phyloP scores from a whole-genome alignment of 2,113 vertebrate genomes.

The Burhinus bistriatus region DNA sequence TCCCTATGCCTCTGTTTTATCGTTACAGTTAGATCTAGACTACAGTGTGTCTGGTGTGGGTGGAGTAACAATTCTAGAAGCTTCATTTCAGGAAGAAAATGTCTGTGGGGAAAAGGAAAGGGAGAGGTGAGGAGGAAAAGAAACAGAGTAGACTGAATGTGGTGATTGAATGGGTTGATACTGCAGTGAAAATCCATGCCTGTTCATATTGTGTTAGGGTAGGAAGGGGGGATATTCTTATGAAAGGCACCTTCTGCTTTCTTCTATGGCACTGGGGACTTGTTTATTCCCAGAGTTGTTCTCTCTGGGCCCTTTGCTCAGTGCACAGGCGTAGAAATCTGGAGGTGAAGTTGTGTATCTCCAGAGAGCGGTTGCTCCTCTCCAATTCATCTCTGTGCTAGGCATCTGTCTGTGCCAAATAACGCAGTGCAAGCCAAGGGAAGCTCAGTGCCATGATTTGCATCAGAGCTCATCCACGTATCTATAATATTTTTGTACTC shows the following conservation, averaged over 20 bases:
- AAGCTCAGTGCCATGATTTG: background rate
- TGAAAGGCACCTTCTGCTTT: background rate
- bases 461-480: background rate
- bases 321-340: background rate
- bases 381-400: background rate
- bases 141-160: background rate
- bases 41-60: background rate
- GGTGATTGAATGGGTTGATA: background rate
- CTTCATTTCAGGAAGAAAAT: background rate
- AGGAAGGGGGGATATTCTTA: background rate
- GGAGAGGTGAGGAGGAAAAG: background rate
- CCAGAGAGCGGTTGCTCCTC: background rate
- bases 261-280: background rate
- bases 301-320: background rate
- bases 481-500: background rate
- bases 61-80: background rate
- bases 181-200: background rate
- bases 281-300: background rate
- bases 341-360: background rate
- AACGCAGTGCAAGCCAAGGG: background rate
- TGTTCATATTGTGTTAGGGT: background rate
- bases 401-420: background rate
- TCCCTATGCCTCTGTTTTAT: background rate
- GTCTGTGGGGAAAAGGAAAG: background rate
- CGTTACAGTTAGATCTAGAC: background rate